Evolutionary conservation across 1,140 invertebrate genomes (phyloP), one percentile per base, ranked within the genome.

Genomic region (Macrosteles quadrilineatus): DNA sequence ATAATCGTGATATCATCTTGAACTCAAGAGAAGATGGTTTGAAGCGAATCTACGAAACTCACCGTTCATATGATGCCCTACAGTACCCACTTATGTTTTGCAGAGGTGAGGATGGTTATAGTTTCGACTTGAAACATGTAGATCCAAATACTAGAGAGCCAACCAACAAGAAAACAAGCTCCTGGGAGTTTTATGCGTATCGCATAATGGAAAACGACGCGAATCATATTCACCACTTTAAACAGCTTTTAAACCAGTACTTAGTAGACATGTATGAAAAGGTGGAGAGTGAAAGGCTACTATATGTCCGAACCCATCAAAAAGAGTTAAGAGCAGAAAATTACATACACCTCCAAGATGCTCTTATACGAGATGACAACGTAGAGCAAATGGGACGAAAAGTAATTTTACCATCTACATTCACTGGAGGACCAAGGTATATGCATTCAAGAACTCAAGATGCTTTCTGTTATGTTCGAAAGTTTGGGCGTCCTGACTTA

Each of bases 181-280:
- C 73, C 47, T 73, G 73, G 72, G 69, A 77, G 63, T 31, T 77
- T 67, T 77, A 77, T 72, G 65, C 70, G 29, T 77, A 53, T 69
- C 66, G 73, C 23, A 73, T 77, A 43, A 76, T 76, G 68, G 17
- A 30, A 12, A 30, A 30, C n/a, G 4, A 67, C 4, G 3, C 45
- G 17, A 64, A 62, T 71, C 74, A 74, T 66, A 74, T 78, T 66
- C 0, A 66, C 12, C 11, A 74, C 63, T 77, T 67, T 67, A 72
- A 36, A 67, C 70, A 71, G 9, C 75, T 78, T 47, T 75, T 77
- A 73, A 77, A 80, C 69, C 78, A 83, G 73, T 82, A 74, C 73
- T 66, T 77, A 43, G 81, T 83, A 47, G 81, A 79, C 73, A 81
- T 79, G 77, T 82, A 77, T 76, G 80, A 74, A 1, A 81, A 80